Evolutionary conservation across 2,797 vertebrate genomes (phyloP), one percentile per base, ranked within the genome.

Genomic region (Acomys russatus): DNA sequence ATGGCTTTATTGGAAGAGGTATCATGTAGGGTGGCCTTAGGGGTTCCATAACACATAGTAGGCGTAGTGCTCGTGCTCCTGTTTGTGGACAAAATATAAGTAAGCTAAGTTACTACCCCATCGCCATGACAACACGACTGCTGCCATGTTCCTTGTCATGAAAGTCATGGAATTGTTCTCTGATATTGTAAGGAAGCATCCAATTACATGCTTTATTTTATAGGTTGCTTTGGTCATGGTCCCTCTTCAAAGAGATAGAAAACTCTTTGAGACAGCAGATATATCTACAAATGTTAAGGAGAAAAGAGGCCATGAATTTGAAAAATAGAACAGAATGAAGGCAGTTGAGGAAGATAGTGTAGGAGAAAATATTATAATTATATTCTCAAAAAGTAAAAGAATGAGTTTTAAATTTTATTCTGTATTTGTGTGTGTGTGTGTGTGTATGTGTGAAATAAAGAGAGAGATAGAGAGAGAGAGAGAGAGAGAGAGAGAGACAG

Each of bases 51-150:
- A 44, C 44, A 44, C 44, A 44, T 44, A 44, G 44, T 44, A 44
- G 44, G 44, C 44, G 4, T 44, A 44, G 44, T 44, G 3, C 44
- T 44, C 44, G 3, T 78, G 3, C 4, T 30, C 15, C 28, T 56
- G 51, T 17, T 79, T 56, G 51, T 79, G 5, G 54, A 79, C 77
- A 59, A 59, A 4, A 79, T 79, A 15, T 33, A 56, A 79, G 17
- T n/a, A 56, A 20, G 22, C 51, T 80, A 20, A n/a, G 5, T 18
- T 80, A 35, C 0, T 22, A 33, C 9, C 33, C 33, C 30, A 56
- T 20, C 2, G 1, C 18, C 9, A 6, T 56, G 51, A 6, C 25
- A 30, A 30, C 14, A 17, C n/a, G 6, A 3, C 5, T n/a, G 51
- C 9, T 56, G 9, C 35, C 70, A 20, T 0, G 20, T 73, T 22